phyloP scores from a whole-genome alignment of 2,113 vertebrate species.

The Vombatus ursinus region DNA sequence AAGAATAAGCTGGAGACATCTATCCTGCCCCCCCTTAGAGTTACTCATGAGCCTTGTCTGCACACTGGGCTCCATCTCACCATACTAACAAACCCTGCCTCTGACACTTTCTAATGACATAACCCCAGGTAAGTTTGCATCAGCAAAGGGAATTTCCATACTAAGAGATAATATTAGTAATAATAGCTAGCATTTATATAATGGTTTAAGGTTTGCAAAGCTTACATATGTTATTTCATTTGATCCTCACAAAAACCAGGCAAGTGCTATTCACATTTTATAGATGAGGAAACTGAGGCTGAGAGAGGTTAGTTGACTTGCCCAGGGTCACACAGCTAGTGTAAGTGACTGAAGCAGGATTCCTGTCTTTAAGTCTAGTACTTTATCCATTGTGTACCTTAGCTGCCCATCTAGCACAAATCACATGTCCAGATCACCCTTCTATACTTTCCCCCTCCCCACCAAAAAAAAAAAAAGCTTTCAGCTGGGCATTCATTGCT shows the following conservation, averaged over 20 bases:
- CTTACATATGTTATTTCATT: neutral
- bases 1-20: neutral
- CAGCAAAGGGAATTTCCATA: neutral
- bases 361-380: neutral
- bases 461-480: too few species aligned
- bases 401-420: too few species aligned
- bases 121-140: neutral
- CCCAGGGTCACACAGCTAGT: neutral
- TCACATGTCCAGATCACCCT: too few species aligned
- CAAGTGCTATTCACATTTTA: neutral
- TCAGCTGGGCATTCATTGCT: too few species aligned
- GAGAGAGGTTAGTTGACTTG: neutral
- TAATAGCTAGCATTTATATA: neutral
- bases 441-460: too few species aligned
- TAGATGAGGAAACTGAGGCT: neutral
- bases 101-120: neutral
- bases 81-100: neutral
- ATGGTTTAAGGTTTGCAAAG: too few species aligned
- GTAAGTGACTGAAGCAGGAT: neutral
- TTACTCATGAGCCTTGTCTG: neutral
- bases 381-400: too few species aligned
- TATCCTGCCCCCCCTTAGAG: neutral
- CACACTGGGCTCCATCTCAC: neutral
- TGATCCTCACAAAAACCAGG: neutral
- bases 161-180: neutral